These are phyloP conservation scores for Siphamia tubifer DNA, from an alignment of 2,113 vertebrate species.

Conservation along the genomic window DNA sequence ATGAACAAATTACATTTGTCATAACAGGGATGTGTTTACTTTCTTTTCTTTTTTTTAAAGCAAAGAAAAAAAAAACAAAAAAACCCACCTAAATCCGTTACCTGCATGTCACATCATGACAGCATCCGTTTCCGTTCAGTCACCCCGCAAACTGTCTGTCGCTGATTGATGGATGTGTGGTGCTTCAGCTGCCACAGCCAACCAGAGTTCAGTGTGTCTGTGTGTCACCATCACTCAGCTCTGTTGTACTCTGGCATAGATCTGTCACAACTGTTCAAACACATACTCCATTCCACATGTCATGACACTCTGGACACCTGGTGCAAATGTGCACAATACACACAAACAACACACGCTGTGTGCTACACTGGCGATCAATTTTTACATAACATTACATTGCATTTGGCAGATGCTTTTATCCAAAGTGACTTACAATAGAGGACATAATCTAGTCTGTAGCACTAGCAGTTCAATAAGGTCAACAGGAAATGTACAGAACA, in stretches of 20 bases:
- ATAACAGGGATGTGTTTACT: too few relatives aligned
- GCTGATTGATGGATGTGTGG: slow-evolving; percentile 13
- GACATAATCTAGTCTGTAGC: too few relatives aligned
- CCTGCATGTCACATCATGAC: background rate
- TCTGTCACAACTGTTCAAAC: slow-evolving; percentile 44
- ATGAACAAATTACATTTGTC: too few relatives aligned
- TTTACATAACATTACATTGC: too few relatives aligned
- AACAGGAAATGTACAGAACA: too few relatives aligned
- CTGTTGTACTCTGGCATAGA: slow-evolving; percentile 19
- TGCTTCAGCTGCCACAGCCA: slow-evolving; percentile 16
- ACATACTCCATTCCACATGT: slow-evolving; percentile 40
- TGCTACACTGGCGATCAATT: too few relatives aligned
- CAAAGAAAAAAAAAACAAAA: too few relatives aligned
- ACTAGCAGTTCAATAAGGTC: too few relatives aligned
- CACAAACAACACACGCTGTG: slow-evolving; percentile 1
- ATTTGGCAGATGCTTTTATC: too few relatives aligned
- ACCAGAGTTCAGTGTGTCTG: slow-evolving; percentile 7
- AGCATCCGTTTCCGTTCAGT: background rate
- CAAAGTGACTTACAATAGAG: too few relatives aligned
- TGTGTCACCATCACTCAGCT: slow-evolving; percentile 34
- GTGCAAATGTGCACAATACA: background rate
- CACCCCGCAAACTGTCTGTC: slow-evolving; percentile 12
- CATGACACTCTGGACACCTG: slow-evolving; percentile 25
- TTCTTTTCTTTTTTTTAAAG: too few relatives aligned
- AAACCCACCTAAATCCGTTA: background rate